Evolutionary conservation across 1,140 invertebrate species (phyloP).

Genomic region (Araneus ventricosus): DNA sequence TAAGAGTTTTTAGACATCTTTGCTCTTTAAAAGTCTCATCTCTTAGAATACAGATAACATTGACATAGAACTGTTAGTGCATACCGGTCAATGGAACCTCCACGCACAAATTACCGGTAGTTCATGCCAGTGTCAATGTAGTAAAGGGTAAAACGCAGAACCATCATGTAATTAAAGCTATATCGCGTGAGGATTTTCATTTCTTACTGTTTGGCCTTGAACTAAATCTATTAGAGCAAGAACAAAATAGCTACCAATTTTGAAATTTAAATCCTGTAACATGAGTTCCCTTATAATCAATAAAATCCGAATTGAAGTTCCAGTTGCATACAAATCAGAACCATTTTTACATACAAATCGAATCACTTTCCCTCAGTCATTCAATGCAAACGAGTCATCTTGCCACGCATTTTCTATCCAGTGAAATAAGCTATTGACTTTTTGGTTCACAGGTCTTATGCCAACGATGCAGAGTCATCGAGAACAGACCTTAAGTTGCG

Average conservation of each 20-base stretch:
- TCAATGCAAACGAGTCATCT: neutral
- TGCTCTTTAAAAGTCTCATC: no score
- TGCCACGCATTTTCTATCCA: neutral
- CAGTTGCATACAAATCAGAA: neutral
- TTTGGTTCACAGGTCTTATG: conserved; percentile 3
- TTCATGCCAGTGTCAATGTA: no score
- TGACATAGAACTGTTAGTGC: no score
- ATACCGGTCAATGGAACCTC: no score
- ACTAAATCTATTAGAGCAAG: neutral
- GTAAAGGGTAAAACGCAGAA: no score
- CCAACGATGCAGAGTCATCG: neutral
- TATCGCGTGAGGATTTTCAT: neutral
- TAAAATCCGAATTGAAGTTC: neutral
- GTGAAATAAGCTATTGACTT: neutral
- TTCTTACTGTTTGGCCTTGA: neutral
- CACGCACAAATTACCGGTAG: no score
- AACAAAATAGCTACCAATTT: no score
- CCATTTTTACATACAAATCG: neutral
- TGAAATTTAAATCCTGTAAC: neutral
- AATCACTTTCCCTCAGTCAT: conserved; percentile 25
- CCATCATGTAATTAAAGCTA: neutral
- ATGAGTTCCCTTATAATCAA: neutral
- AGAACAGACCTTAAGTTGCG: neutral
- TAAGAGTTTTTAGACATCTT: no score
- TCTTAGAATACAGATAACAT: no score